Evolutionary conservation across 2,888 invertebrate genomes (phyloP).

Genomic region (Apeira syringaria): DNA sequence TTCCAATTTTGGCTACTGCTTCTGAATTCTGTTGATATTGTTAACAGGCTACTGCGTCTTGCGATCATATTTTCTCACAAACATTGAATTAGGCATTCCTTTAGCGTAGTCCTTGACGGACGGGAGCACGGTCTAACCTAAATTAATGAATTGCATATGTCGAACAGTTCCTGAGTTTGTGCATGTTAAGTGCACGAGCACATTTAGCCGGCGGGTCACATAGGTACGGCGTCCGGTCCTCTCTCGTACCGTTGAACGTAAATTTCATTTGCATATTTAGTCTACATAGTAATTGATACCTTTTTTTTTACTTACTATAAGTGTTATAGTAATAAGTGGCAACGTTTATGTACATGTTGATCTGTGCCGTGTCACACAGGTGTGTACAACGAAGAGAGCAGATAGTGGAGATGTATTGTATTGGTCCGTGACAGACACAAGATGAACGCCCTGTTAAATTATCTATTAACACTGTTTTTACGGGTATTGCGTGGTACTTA

Average conservation of each 20-base stretch:
- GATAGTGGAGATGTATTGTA: too few relatives aligned
- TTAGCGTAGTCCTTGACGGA: constrained; percentile 18
- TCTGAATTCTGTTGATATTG: neutral
- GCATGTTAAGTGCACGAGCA: constrained; percentile 30
- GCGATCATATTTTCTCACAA: constrained; percentile 4
- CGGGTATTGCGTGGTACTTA: too few relatives aligned
- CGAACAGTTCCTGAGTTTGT: constrained; percentile 20
- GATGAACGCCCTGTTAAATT: too few relatives aligned
- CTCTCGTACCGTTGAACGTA: constrained; percentile 41
- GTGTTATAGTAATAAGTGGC: too few relatives aligned
- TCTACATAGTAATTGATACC: neutral
- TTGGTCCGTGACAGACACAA: too few relatives aligned
- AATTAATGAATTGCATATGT: constrained; percentile 31
- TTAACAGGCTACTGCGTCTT: neutral
- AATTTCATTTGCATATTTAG: constrained; percentile 31
- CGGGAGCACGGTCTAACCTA: constrained; percentile 22
- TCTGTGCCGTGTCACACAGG: too few relatives aligned
- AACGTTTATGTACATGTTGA: too few relatives aligned
- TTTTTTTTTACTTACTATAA: too few relatives aligned
- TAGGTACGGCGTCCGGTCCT: constrained; percentile 41
- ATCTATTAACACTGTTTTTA: too few relatives aligned
- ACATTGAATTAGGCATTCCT: constrained; percentile 12
- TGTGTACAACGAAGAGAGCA: too few relatives aligned
- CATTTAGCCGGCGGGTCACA: constrained; percentile 42
- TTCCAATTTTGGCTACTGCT: neutral